Evolutionary conservation across 2,113 vertebrate species (phyloP).

Genomic region (Campylomormyrus tamandua): DNA sequence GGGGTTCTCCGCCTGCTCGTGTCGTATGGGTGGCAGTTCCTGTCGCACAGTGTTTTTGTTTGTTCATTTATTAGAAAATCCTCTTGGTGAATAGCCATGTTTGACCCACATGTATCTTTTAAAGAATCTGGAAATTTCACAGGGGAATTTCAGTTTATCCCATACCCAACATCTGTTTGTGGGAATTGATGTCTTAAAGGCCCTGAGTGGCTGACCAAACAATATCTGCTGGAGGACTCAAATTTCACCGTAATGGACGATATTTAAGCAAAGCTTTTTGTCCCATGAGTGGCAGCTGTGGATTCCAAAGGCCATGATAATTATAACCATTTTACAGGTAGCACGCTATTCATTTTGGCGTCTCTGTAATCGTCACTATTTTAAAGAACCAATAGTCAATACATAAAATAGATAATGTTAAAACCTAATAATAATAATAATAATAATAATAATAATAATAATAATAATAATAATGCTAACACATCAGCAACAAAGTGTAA

Average conservation of each 20-base stretch:
- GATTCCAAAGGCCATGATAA: neutral
- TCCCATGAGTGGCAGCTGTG: neutral
- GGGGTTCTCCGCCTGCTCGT: constrained; percentile 54
- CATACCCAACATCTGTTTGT: neutral
- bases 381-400: neutral
- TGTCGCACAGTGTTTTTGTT: constrained; percentile 57
- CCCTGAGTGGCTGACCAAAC: neutral
- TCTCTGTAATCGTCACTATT: neutral
- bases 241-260: neutral
- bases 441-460: neutral
- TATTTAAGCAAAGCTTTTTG: neutral
- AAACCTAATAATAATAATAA: neutral
- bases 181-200: neutral
- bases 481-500: neutral
- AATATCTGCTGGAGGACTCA: neutral
- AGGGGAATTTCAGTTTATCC: neutral
- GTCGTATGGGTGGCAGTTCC: constrained; percentile 57
- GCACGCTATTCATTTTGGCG: neutral
- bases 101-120: neutral
- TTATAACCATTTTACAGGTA: neutral
- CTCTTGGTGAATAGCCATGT: neutral
- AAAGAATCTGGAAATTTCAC: neutral
- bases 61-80: constrained; percentile 3
- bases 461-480: neutral
- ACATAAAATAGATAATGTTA: neutral